Base-by-base conservation (phyloP, 2,888 invertebrate species). In the Drosophila tripunctata region DNA sequence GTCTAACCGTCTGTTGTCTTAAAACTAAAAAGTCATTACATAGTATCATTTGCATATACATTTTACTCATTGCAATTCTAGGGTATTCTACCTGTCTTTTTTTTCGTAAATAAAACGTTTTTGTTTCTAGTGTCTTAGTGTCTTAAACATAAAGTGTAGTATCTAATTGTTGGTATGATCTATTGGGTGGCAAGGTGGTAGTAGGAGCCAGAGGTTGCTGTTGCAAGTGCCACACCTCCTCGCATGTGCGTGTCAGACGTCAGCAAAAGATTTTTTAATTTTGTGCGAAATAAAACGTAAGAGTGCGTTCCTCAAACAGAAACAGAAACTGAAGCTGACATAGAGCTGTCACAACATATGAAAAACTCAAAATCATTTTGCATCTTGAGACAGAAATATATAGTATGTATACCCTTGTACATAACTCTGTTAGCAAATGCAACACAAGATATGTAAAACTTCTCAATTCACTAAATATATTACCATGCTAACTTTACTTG, bases 231-330 rank as follows among this genome's bases (percentile, higher is more conserved):
- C 19, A 40, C 63, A 27, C 38, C 65, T 14, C 36, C 5, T 5
- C 10, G 10, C 44, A 36, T 51, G 55, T 71, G 79, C 85, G 85
- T 85, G 85, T 57, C 54, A 65, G 68, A 78, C 82, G 82, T 67
- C 70, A 80, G 67, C 70, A 31, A 44, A 61, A 68, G 58, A 64
- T 71, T 71, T 51, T 68, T 74, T 74, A 81, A 78, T 79, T 68
- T 78, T 84, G 82, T 68, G 81, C 54, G 56, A 84, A 83, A 60
- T 64, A 71, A 79, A 72, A 75, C 52, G 54, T 48, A 41, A 56
- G 47, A 55, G 10, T 56, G 44, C 17, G 38, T 17, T 33, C 12
- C 5, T 19, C 30, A 56, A 21, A 15, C 48, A 62, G 31, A 41
- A 57, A 30, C 22, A 14, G 33, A 44, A 48, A 30, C 40, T 24